Evolutionary conservation across 2,888 invertebrate genomes (phyloP).

Genomic region (Nomada flava): DNA sequence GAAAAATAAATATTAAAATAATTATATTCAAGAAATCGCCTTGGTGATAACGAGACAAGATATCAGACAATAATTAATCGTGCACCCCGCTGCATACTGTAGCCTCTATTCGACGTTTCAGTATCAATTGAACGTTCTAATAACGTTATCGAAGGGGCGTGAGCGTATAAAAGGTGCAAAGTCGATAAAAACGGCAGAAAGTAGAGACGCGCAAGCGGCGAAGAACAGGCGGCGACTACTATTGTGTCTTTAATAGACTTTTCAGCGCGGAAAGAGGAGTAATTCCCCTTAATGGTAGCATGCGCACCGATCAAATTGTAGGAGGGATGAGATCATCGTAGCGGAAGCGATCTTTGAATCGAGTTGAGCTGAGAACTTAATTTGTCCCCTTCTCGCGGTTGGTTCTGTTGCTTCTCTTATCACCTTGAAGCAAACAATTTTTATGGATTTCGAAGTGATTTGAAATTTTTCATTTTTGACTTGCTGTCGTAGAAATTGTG

Average conservation of each 20-base stretch:
- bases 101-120: background rate
- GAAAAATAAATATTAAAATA: no score
- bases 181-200: slow-evolving; percentile 2
- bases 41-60: no score
- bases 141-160: background rate
- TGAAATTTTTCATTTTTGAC: background rate
- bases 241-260: slow-evolving; percentile 51
- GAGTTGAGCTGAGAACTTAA: slow-evolving; percentile 82
- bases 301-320: slow-evolving; percentile 74
- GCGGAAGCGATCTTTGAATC: slow-evolving; percentile 82
- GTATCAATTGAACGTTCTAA: background rate
- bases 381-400: slow-evolving; percentile 70
- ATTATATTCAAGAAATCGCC: no score
- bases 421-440: slow-evolving; percentile 35
- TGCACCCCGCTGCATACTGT: no score
- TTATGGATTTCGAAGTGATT: slow-evolving; percentile 18
- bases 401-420: slow-evolving; percentile 56
- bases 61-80: no score
- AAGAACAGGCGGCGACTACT: slow-evolving; percentile 24
- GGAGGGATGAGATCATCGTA: slow-evolving; percentile 80
- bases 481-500: no score
- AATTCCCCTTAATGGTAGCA: slow-evolving; percentile 56
- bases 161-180: slow-evolving; percentile 7
- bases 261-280: slow-evolving; percentile 47
- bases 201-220: background rate